A percentile compares a stretch with the other conserved stretches of the same genome.
Evolutionary conservation across 2,888 invertebrate species (phyloP).

Genomic region (Clusia tigrina): DNA sequence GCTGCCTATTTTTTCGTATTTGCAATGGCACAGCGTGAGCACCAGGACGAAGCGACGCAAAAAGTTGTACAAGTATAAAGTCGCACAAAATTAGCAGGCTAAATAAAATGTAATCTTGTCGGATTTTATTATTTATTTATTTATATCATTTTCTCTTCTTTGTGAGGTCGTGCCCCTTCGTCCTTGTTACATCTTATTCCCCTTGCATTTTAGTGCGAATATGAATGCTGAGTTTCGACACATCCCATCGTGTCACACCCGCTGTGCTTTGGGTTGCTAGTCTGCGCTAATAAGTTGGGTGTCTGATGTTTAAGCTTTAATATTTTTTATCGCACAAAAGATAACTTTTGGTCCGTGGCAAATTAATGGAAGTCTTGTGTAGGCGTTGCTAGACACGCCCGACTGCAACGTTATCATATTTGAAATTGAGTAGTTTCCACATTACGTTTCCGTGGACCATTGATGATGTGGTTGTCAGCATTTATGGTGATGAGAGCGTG

Average conservation of each 20-base stretch:
- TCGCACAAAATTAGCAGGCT: constrained; percentile 19
- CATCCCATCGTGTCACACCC: constrained; percentile 3
- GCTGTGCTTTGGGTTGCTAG: background rate
- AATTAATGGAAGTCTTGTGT: no score
- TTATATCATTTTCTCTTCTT: background rate
- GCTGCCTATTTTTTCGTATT: background rate
- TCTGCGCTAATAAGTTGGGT: background rate
- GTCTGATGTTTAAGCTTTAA: constrained; percentile 44
- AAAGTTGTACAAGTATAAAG: constrained; percentile 1
- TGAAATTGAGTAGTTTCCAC: no score
- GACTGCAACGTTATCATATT: no score
- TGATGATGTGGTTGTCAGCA: no score
- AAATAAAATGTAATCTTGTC: constrained; percentile 18
- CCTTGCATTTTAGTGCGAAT: background rate
- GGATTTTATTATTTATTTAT: background rate
- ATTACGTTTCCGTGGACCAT: no score
- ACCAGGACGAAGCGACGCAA: background rate
- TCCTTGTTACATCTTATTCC: background rate
- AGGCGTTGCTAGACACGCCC: no score
- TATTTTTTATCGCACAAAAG: constrained; percentile 48
- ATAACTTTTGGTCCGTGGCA: no score
- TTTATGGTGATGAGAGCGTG: no score
- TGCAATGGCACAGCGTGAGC: background rate
- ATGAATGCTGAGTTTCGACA: constrained; percentile 1
- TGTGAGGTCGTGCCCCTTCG: background rate